Evolutionary conservation across 2,888 invertebrate species (phyloP), one percentile per base, ranked within the genome.

Genomic region (Mesochorus sp.): DNA sequence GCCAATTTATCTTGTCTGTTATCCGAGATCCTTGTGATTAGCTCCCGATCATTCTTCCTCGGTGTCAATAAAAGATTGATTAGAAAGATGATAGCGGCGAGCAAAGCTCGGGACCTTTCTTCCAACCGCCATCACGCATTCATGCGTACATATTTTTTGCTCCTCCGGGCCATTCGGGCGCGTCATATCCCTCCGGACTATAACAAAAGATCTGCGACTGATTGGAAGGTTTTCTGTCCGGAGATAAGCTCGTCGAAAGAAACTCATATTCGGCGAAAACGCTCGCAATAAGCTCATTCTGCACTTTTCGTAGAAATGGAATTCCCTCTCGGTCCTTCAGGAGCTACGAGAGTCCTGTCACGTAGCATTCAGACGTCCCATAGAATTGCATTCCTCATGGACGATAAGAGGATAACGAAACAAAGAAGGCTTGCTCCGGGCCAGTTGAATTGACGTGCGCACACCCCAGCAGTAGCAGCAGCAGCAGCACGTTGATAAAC

Each of bases 401-500:
- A n/a, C 37, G 53, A 71, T 44, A 42, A 72, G 71, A 53, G 70
- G 34, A 72, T 59, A 49, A 55, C 53, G 57, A 68, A 64, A 76
- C 76, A 59, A 47, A 72, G 24, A 21, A 64, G n/a, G 14, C 49
- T 51, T 8, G 49, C 12, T 28, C 49, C 28, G 8, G n/a, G 53
- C 6, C 59, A 42, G 57, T 44, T 68, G 68, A 42, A 57, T 55
- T 59, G 44, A 49, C 39, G 31, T 31, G 19, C 37, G 53, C 24
- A 59, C 28, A n/a, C n/a, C n/a, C n/a, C n/a, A n/a, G n/a, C n/a
- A n/a, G n/a, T n/a, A n/a, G n/a, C n/a, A n/a, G n/a, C n/a, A n/a
- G n/a, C n/a, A n/a, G n/a, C n/a, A n/a, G 44, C 39, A 44, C 49
- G 55, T 57, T 66, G 80, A 78, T 80, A 78, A 77, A 70, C 77